A percentile compares a stretch with the other conserved stretches of the same genome.
These are phyloP conservation scores for Haliclona indistincta DNA, from an alignment of 37 sponge, comb jelly and placozoan species.

Conservation along the genomic window DNA sequence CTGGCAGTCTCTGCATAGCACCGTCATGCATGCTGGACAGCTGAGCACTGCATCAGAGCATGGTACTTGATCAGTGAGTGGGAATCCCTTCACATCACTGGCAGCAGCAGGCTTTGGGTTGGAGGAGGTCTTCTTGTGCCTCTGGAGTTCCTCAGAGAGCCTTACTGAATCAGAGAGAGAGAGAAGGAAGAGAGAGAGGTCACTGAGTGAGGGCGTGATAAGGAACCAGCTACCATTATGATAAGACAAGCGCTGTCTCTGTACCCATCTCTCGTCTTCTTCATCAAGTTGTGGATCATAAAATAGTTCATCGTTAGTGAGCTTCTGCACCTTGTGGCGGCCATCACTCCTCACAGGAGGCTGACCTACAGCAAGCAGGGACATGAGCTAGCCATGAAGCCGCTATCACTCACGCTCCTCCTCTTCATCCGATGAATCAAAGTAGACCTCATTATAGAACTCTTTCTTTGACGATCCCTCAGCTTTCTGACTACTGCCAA, in stretches of 20 bases:
- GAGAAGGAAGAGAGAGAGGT: too few relatives aligned
- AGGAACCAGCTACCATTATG: conserved; percentile 70
- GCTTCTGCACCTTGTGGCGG: conserved; percentile 32
- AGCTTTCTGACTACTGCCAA: neutral
- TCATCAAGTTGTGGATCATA: conserved; percentile 95
- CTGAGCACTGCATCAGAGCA: conserved; percentile 81
- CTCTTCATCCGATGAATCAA: conserved; percentile 51
- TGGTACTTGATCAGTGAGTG: conserved; percentile 15
- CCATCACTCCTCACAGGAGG: neutral
- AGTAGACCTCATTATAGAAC: conserved; percentile 87
- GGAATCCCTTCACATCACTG: neutral
- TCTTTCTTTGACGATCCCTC: neutral
- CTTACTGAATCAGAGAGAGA: neutral
- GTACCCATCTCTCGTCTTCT: conserved; percentile 87
- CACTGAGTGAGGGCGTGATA: too few relatives aligned
- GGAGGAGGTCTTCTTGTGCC: neutral
- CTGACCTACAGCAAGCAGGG: neutral
- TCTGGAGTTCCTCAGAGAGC: neutral
- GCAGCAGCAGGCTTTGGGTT: neutral
- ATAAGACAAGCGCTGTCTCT: conserved; percentile 80
- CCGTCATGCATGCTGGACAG: conserved; percentile 93
- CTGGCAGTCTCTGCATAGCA: conserved; percentile 91
- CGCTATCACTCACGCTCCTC: neutral
- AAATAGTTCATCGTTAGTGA: conserved; percentile 90
- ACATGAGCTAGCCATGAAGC: neutral